Base-by-base conservation (phyloP, 2,888 invertebrate species). In the Pollenia angustigena region DNA sequence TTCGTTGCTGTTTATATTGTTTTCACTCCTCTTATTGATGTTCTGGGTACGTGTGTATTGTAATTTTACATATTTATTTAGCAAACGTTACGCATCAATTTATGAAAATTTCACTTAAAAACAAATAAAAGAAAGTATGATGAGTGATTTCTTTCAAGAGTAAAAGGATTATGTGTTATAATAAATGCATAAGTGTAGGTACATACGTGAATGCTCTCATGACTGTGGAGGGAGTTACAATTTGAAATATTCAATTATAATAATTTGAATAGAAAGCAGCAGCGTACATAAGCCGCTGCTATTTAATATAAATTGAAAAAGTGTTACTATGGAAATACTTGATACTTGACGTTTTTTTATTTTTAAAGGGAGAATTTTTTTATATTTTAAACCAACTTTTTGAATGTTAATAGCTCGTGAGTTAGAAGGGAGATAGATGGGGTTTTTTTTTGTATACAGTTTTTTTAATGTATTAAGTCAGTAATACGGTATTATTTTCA, bases 81-180 rank as follows among this genome's bases (percentile, higher is more conserved):
- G 85, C 68, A 44, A 84, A 72, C 84, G 84, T 81, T 68, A 84
- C 81, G 87, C 87, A 78, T 85, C 87, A 68, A 85, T 85, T 85
- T 87, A 81, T 84, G 72, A 74, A 86, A 64, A 66, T 74, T 81
- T 81, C 56, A 56, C 46, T 58, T 40, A 56, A 64, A 14, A 68
- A 66, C 40, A 12, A 32, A 48, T 8, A 46, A 46, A 46, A 23
- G n/a, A 40, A 10, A 44, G 60, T 66, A 44, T 66, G 75, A 54
- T 80, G 80, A 60, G 71, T 84, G 84, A 74, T 76, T 76, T 78
- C 6, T 62, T 52, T 32, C 64, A 62, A 62, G 52, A 74, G 40
- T 23, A 74, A 85, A 85, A 85, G 84, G 79, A 85, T 85, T 85
- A 84, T 52, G 12, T 64, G 50, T 58, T 46, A 68, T 40, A 79